Conservation (phyloP, 2,797 vertebrate genomes). For the Bradypus variegatus region DNA sequence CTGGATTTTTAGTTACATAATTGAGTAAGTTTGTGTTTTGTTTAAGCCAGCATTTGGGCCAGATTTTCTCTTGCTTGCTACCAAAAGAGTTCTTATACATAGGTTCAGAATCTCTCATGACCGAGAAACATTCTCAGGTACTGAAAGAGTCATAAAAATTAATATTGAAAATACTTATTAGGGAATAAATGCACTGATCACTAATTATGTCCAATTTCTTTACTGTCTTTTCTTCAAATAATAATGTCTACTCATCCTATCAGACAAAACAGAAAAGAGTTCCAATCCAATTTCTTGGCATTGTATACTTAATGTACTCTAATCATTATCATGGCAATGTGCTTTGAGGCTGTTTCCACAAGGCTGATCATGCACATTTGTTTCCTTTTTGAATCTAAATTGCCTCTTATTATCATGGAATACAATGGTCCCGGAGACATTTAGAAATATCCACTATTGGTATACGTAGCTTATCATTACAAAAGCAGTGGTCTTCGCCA, state of each 20-base stretch:
- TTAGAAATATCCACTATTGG: not conserved
- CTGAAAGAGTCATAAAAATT: not conserved
- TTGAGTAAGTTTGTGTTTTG: slow-evolving; percentile 40
- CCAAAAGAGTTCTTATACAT: not conserved
- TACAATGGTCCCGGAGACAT: not conserved
- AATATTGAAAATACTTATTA: not conserved
- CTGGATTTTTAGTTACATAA: slow-evolving; percentile 37
- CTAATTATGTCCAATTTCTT: not conserved
- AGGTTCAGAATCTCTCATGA: not conserved
- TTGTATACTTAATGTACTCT: not conserved
- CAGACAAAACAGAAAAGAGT: not conserved
- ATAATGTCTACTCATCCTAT: not conserved
- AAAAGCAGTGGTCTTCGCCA: not conserved
- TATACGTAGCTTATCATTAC: not conserved
- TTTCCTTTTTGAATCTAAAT: slow-evolving; percentile 15
- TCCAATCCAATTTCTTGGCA: not conserved
- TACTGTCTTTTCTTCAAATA: not conserved
- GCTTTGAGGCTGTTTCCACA: not conserved
- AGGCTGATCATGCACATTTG: not conserved
- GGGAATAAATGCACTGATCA: not conserved
- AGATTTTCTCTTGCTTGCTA: slow-evolving; percentile 9
- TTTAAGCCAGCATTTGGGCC: slow-evolving; percentile 26
- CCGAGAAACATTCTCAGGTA: slow-evolving; percentile 15
- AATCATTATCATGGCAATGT: not conserved
- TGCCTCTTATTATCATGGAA: not conserved